Evolutionary conservation across 2,888 invertebrate genomes (phyloP), one percentile per base, ranked within the genome.

Genomic region (Ypsolopha scabrella): DNA sequence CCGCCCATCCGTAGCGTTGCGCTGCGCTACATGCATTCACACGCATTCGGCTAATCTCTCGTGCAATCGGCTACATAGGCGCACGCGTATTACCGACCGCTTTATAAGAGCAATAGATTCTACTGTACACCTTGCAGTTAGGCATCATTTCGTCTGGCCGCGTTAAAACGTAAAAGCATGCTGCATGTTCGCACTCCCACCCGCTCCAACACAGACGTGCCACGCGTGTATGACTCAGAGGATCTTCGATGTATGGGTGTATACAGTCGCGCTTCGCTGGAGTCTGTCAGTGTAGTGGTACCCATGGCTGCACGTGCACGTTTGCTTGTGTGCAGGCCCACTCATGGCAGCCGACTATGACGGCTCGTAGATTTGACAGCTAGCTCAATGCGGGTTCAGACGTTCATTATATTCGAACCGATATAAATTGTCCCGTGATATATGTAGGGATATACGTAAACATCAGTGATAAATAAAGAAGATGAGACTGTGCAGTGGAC

Each of bases 351-450:
- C 85, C 72, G 81, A 81, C 86, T 85, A 87, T 87, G 87, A 87
- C 87, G 87, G 86, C 77, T 79, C 85, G 87, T 87, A 87, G 87
- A 87, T 86, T 87, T 87, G 87, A 87, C 87, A 87, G 87, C 87
- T 87, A 85, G 85, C 85, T 86, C 85, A 87, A 87, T 85, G 85
- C 85, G 81, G 82, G 86, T 75, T 78, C 85, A 86, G 85, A 86
- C 86, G 86, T 86, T 80, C 77, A 82, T 83, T 82, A 83, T 70
- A 80, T 80, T 74, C 70, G 73, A 73, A 72, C 75, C 75, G 76
- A 76, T 73, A 74, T 81, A 79, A 81, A 81, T 78, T 79, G 44
- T 34, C 41, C 48, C 14, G 51, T 51, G 44, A 52, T 52, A 10
- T 37, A 47, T 36, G 47, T 37, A 45, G 10, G 38, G 33, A 11